Conservation (phyloP, 2,888 invertebrate genomes). For the Melanargia galathea region DNA sequence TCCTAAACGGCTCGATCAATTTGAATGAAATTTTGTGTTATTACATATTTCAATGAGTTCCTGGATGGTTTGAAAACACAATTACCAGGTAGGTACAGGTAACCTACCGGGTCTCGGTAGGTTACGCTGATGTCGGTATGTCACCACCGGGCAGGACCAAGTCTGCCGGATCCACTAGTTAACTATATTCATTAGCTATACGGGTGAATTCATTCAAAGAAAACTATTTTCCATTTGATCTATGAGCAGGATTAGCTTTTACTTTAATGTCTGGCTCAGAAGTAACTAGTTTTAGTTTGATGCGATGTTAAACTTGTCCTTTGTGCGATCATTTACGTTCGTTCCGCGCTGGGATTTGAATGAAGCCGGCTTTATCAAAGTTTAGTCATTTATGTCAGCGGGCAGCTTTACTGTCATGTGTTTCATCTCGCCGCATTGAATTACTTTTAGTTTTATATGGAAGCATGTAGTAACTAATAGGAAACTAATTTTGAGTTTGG, state of each 20-base stretch:
- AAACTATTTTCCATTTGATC: not conserved
- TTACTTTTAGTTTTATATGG: slow-evolving; percentile 17
- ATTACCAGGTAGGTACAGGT: too few species aligned
- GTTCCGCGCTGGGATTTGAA: slow-evolving; percentile 51
- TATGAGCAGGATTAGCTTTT: slow-evolving; percentile 11
- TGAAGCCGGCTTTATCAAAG: slow-evolving; percentile 65
- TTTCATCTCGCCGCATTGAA: slow-evolving; percentile 50
- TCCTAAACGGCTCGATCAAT: too few species aligned
- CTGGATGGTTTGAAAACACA: too few species aligned
- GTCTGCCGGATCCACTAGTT: too few species aligned
- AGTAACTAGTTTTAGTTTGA: slow-evolving; percentile 30
- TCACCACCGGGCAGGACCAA: too few species aligned
- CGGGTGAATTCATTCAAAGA: not conserved
- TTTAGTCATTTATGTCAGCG: slow-evolving; percentile 63
- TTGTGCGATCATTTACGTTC: slow-evolving; percentile 57
- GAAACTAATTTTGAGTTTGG: not conserved
- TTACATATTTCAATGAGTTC: too few species aligned
- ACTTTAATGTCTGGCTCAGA: slow-evolving; percentile 18
- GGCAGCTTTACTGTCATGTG: slow-evolving; percentile 53
- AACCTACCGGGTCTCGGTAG: too few species aligned
- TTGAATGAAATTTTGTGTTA: too few species aligned
- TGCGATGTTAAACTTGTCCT: slow-evolving; percentile 38
- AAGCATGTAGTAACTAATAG: not conserved
- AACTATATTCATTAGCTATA: too few species aligned
- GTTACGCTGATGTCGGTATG: too few species aligned